These are phyloP conservation scores for Pitangus sulphuratus DNA, from an alignment of 2,797 vertebrate species.

Conservation along the genomic window DNA sequence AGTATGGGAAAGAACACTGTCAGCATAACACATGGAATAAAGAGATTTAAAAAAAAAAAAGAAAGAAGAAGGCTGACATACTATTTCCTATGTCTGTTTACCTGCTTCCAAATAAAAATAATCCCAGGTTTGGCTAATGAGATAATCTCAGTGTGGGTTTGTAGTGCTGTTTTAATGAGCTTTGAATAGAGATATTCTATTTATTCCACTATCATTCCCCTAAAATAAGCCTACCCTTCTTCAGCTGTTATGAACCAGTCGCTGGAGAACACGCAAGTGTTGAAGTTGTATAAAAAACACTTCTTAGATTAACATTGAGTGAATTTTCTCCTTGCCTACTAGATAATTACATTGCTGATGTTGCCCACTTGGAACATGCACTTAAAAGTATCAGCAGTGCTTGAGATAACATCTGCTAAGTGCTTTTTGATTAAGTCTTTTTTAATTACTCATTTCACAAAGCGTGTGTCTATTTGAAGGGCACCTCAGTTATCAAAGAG, in stretches of 20 bases:
- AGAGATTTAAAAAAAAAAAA: fast-evolving
- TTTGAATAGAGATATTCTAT: background rate
- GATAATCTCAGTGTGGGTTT: background rate
- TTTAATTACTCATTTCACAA: conserved; percentile 55
- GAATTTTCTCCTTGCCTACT: conserved; percentile 21
- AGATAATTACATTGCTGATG: conserved; percentile 37
- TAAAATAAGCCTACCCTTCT: background rate
- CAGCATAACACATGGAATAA: background rate
- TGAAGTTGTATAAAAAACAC: background rate
- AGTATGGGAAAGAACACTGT: background rate
- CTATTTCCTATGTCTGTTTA: background rate
- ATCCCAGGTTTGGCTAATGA: background rate
- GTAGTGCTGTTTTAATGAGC: background rate
- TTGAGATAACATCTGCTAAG: conserved; percentile 56
- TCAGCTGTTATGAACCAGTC: background rate
- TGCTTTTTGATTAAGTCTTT: conserved; percentile 60
- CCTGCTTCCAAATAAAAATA: background rate
- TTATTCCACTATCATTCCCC: background rate
- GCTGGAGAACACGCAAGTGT: background rate
- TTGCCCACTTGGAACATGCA: conserved; percentile 41
- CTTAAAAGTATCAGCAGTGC: conserved; percentile 33
- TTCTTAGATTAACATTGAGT: background rate
- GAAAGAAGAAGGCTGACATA: background rate
- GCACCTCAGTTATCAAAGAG: conserved; percentile 16
- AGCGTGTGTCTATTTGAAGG: conserved; percentile 27